A percentile compares a stretch with the other conserved stretches of the same genome.
phyloP scores from a whole-genome alignment of 2,797 vertebrate genomes.

The Melopsittacus undulatus region DNA sequence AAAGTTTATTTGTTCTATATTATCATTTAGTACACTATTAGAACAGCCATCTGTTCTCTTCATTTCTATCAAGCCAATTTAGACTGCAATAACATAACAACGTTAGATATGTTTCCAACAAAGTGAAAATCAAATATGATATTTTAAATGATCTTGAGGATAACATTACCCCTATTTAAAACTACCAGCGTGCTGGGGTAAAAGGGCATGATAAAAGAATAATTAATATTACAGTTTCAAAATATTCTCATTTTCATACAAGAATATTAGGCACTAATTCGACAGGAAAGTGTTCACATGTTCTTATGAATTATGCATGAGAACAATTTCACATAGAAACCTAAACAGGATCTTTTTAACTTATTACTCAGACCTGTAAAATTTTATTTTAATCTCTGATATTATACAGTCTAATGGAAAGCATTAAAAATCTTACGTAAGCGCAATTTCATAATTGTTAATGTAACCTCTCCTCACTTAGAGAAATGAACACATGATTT shows the following conservation, averaged over 20 bases:
- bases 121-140: constrained; percentile 58
- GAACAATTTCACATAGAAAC: constrained; percentile 48
- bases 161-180: constrained; percentile 31
- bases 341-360: constrained; percentile 49
- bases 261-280: constrained; percentile 26
- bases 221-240: constrained; percentile 45
- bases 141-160: constrained; percentile 46
- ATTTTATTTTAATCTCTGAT: constrained; percentile 62
- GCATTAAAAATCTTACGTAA: constrained; percentile 53
- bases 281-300: constrained; percentile 7
- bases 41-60: constrained; percentile 68
- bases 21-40: constrained; percentile 53
- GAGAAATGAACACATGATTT: background rate
- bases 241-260: constrained; percentile 36
- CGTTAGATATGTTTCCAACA: constrained; percentile 44
- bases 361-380: constrained; percentile 40
- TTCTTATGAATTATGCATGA: constrained; percentile 49
- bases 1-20: constrained; percentile 21
- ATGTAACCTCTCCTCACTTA: constrained; percentile 15
- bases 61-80: constrained; percentile 66
- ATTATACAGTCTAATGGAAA: constrained; percentile 43
- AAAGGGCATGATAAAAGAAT: constrained; percentile 31
- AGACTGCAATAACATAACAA: constrained; percentile 17
- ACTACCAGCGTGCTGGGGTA: background rate
- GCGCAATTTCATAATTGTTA: constrained; percentile 45